phyloP scores from a whole-genome alignment of 2,888 invertebrate species.

The Eudasyphora cyanicolor region DNA sequence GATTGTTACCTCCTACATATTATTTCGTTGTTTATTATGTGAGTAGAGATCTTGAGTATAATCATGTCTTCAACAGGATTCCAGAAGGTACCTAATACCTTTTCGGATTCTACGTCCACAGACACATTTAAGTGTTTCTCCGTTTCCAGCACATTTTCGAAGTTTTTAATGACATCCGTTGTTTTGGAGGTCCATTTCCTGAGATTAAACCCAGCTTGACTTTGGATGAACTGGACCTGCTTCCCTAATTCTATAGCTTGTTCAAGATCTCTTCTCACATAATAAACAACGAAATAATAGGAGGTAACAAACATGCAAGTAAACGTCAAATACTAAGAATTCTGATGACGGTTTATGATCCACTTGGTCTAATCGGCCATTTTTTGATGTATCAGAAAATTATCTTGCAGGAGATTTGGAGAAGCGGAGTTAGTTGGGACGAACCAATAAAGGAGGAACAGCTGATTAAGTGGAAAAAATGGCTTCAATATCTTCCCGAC shows the following conservation, averaged over 20 bases:
- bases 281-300: slow-evolving; percentile 38
- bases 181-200: slow-evolving; percentile 69
- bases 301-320: slow-evolving; percentile 35
- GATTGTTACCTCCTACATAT: slow-evolving; percentile 13
- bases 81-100: slow-evolving; percentile 56
- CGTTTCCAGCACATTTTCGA: background rate
- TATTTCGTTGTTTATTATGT: slow-evolving; percentile 36
- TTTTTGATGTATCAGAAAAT: slow-evolving; percentile 62
- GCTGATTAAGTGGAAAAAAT: slow-evolving; percentile 62
- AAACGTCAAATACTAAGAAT: slow-evolving; percentile 57
- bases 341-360: slow-evolving; percentile 59
- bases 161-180: slow-evolving; percentile 17
- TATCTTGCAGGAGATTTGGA: slow-evolving; percentile 59
- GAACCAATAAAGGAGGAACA: slow-evolving; percentile 59
- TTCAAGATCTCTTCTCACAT: slow-evolving; percentile 44
- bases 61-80: slow-evolving; percentile 37
- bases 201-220: slow-evolving; percentile 58
- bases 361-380: slow-evolving; percentile 50
- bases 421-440: slow-evolving; percentile 51
- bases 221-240: slow-evolving; percentile 57
- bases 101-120: slow-evolving; percentile 34
- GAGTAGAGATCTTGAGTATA: slow-evolving; percentile 32
- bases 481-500: slow-evolving; percentile 62
- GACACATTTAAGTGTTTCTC: slow-evolving; percentile 21
- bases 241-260: slow-evolving; percentile 60